Evolutionary conservation across 2,797 vertebrate genomes (phyloP), one percentile per base, ranked within the genome.

Genomic region (Varecia variegata): DNA sequence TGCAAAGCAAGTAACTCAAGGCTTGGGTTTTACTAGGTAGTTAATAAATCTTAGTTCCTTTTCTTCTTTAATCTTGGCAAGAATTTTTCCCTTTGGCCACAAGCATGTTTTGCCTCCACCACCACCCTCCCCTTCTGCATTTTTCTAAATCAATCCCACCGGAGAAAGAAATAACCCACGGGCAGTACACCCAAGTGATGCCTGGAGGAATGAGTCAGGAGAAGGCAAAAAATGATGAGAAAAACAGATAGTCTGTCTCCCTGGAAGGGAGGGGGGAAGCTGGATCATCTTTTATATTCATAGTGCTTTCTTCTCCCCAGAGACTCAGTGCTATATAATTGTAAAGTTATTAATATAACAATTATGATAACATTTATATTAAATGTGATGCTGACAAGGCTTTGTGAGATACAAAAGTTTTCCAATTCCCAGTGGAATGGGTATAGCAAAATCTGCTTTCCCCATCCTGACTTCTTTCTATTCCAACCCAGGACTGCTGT

Each of bases 351-450:
- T 58, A 58, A 58, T 58, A 93, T 70, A 94, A 79, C 94, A 97
- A 97, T 96, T 96, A 93, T 67, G 88, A 95, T 90, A 96, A 67
- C 90, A 92, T 88, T 95, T 68, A 93, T 54, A 93, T 96, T 95
- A 97, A 97, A 58, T 83, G 62, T 73, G 80, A 88, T 94, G 47
- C 83, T 71, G 86, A 92, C 76, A 85, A 60, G 20, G 4, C 73
- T 90, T 95, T 47, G 3, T 32, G 87, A 82, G 77, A 82, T 40
- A 90, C 38, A 92, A 67, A 79, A 94, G 54, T 95, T 83, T 97
- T 40, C 67, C 52, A 30, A 50, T 90, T 88, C 87, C 71, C 68
- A n/a, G 17, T 65, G 82, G 71, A 90, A 71, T 60, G 35, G 32
- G 60, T 76, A 45, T 35, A 56, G 30, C 45, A 65, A 35, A 35